Evolutionary conservation across 2,797 vertebrate species (phyloP), one percentile per base, ranked within the genome.

Genomic region (Molothrus ater): DNA sequence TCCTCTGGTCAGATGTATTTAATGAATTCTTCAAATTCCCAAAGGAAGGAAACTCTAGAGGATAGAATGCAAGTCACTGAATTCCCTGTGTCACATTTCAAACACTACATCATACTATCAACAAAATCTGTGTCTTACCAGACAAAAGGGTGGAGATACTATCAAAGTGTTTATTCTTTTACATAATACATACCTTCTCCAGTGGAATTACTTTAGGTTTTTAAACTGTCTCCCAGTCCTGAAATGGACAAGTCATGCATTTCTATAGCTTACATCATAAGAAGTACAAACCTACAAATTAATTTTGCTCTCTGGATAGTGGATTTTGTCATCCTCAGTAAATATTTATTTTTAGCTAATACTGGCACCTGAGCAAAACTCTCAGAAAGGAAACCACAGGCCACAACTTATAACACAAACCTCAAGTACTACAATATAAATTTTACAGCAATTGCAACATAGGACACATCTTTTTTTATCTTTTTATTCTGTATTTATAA

Each of bases 11-110:
- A 88, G 63, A 86, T 70, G 74, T 83, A 65, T 88, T 95, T 93
- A 94, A 94, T 38, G 43, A 90, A 92, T 87, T 88, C 70, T 72
- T 95, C 45, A 75, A 74, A 94, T 93, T 88, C 82, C 66, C 76
- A 75, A 71, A 84, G 71, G 80, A 85, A 85, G 40, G 40, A 78
- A 79, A 75, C 32, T 74, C 88, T 51, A 72, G 75, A 90, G 75
- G n/a, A 69, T 31, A 65, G 43, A 89, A 91, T 38, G 80, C n/a
- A 72, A 69, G 50, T 29, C 61, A 89, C 56, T 64, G 42, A 92
- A 85, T 63, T 66, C 53, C 32, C 45, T 7, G 20, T 42, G 42
- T 85, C 53, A 60, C 40, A 66, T 69, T 72, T 93, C 81, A 86
- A 91, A 71, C 54, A 32, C 22, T 20, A n/a, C 45, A 65, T 80